Base-by-base conservation (phyloP, 1,140 invertebrate species). In the Teleopsis dalmanni region DNA sequence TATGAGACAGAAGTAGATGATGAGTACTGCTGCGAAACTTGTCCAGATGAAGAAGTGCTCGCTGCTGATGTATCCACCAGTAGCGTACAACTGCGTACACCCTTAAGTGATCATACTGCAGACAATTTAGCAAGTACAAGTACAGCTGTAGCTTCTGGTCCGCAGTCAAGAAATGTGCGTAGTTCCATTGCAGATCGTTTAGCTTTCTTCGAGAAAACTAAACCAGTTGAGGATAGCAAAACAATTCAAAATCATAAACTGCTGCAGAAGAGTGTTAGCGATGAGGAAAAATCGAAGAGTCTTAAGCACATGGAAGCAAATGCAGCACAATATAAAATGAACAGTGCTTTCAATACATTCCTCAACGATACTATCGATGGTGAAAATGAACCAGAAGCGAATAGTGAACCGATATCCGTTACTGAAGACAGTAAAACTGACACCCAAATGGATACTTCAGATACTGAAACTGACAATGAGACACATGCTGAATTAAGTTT, bases 21-120 rank as follows among this genome's bases (percentile, higher is more conserved):
- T 54, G 77, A 84, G 54, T 90, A 81, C 64, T 87, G 84, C 70
- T 92, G 88, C 73, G 87, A 91, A 72, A 82, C 82, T 33, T 92
- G 88, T 70, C 87, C 87, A n/a, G 85, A 87, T 65, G 87, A 90
- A 65, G 84, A 84, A 23, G 40, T 44, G 22, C 44, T 25, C 34
- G 11, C 27, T 10, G 11, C 16, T 22, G 36, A 21, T n/a, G 7
- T 31, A 7, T 21, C 49, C 23, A 23, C 23, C 16, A 19, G 16
- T 44, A 29, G 29, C 27, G 37, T 42, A 21, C 21, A 43, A 35
- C 41, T 31, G 11, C 43, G 36, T 8, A 29, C 13, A 70, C 85
- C 86, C 16, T 84, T 87, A 65, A 87, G 89, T 63, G 84, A 84
- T 26, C 34, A 48, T 42, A 48, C 49, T 47, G 11, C 34, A 26